Evolutionary conservation across 2,113 vertebrate species (phyloP), one percentile per base, ranked within the genome.

Genomic region (Lanius collurio): DNA sequence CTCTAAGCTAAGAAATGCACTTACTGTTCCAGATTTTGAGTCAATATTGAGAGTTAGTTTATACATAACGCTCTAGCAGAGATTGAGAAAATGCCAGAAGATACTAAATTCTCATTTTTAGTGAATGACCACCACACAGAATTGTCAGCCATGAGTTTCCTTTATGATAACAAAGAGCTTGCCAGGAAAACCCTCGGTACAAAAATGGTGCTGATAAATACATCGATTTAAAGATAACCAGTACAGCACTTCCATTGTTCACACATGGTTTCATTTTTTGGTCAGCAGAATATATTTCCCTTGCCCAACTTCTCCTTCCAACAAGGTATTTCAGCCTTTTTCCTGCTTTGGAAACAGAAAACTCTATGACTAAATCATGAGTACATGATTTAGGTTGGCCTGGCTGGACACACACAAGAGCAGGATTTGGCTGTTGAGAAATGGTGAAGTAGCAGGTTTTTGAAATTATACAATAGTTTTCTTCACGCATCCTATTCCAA

Each of bases 61-160:
- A 85, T 73, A 46, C 24, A 68, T 37, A 63, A 73, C 31, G 37
- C 90, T 65, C 41, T 89, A 87, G 49, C 30, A 37, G 47, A n/a
- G 55, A 17, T 83, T 89, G 79, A 87, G 44, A 27, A 17, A 10
- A 62, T 52, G 92, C 93, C 93, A 95, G 86, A 65, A 92, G 83
- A 87, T 33, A 91, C 68, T 90, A 93, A 96, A 94, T 67, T 75
- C 78, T 93, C 64, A 91, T 96, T 91, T 92, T 63, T 89, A 89
- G 44, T 71, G 86, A 93, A 92, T 90, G 87, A 95, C 91, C 65
- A 7, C 70, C 53, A 31, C 26, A 8, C 8, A 91, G 65, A 82
- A 18, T 64, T 94, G 90, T 91, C 93, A 96, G 70, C 63, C 6
- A 0, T 74, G 81, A 71, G 22, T 77, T 95, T 95, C 33, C 46